Evolutionary conservation across 2,888 invertebrate species (phyloP), one percentile per base, ranked within the genome.

Genomic region (Protula sp.): DNA sequence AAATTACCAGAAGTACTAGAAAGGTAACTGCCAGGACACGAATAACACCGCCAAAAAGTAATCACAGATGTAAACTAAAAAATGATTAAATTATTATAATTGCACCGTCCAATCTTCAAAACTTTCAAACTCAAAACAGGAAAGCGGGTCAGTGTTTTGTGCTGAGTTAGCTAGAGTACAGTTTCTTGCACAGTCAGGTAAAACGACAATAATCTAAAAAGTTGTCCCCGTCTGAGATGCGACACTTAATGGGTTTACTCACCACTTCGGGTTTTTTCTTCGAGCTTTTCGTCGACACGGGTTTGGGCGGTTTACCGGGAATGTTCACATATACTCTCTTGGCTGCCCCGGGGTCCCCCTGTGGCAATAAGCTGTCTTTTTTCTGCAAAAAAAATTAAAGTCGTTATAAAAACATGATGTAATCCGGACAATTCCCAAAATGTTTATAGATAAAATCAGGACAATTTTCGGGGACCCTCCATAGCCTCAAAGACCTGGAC

Each of bases 271-370:
- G 94, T 82, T 93, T 94, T 68, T 92, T 90, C 0, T 84, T 83
- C 81, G 90, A 91, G 72, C 88, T 89, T 81, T 93, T 92, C 30
- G 93, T 69, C 22, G 71, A 61, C 9, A 72, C 93, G 19, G 93
- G 93, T 78, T 94, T 94, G 2, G 94, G 90, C 81, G 93, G 94
- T 76, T 92, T 93, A n/a, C 92, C 92, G 77, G 94, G 94, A 0
- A 94, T 94, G 82, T 93, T 92, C 1, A 94, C 93, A 24, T 92
- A 93, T 47, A 94, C 94, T 63, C 83, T 73, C 73, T 47, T 65
- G 67, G 30, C 59, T 47, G 28, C 54, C 29, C 9, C 67, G 64
- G 27, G 58, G 1, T 59, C 69, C 61, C 57, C 68, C 68, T 55
- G 67, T 61, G 47, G 60, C 60, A 53, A 72, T 65, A 26, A 67